Base-by-base conservation (phyloP, 2,113 vertebrate genomes). In the Callipepla californica region DNA sequence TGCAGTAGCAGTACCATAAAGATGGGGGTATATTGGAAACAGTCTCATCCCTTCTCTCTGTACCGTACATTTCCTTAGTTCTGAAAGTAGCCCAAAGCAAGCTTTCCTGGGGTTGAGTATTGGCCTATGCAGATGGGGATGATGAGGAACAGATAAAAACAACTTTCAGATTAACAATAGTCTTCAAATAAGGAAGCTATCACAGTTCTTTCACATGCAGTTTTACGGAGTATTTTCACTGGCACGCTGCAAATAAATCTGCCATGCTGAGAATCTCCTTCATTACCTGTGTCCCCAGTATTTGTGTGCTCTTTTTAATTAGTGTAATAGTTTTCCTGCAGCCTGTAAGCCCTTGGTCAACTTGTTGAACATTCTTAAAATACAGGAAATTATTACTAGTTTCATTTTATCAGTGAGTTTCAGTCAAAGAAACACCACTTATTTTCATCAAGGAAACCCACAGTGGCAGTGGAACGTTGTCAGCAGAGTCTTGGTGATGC, bases 1-100 rank as follows among this genome's bases (percentile, higher is more conserved):
- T 63, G 57, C 44, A 92, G 61, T 78, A 95, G 66, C 80, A 79
- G 14, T 88, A 22, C 61, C 53, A 53, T 81, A 26, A 48, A 90
- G 85, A 53, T 30, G 36, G 72, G 92, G 48, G 21, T 82, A 7
- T 87, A 48, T 76, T 89, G 87, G 53, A 79, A 91, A 62, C 36
- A 69, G 21, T 53, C 68, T 85, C 73, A 92, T 90, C 70, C 40
- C 88, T 90, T 42, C 69, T 83, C 7, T 81, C 55, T 7, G 4
- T 50, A 57, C 12, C 65, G 17, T 34, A 7, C 2, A 0, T 57
- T 92, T 72, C 32, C 32, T 81, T 89, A 47, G 2, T 5, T 89
- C 87, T 89, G 40, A 68, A 81, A 87, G 57, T 65, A 75, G 28
- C 55, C 78, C 65, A 68, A 78, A 77, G 50, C 25, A 77, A n/a